These are phyloP conservation scores for Poecilia latipinna DNA, from an alignment of 2,113 vertebrate genomes.

Conservation along the genomic window DNA sequence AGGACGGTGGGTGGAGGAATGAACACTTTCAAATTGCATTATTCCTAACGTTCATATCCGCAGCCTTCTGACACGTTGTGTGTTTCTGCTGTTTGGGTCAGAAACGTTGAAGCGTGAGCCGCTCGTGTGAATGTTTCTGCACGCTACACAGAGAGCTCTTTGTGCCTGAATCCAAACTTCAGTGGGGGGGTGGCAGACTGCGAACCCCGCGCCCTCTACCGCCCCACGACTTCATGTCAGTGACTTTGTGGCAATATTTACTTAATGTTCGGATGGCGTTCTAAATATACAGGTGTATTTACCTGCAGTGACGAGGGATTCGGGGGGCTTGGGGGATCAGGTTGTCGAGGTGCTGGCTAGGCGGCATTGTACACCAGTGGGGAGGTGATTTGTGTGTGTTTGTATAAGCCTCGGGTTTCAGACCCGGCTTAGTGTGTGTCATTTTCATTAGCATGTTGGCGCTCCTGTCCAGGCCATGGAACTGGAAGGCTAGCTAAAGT, in stretches of 20 bases:
- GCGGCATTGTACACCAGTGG: constrained; percentile 36
- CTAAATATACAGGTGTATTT: constrained; percentile 78
- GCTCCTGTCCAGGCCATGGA: constrained; percentile 40
- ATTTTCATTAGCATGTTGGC: constrained; percentile 68
- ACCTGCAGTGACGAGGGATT: constrained; percentile 45
- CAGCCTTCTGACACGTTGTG: constrained; percentile 23
- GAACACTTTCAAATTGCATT: constrained; percentile 37
- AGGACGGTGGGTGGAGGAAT: constrained; percentile 9
- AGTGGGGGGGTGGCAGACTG: constrained; percentile 23
- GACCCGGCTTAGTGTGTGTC: constrained; percentile 48
- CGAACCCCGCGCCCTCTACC: constrained; percentile 17
- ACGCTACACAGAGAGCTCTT: constrained; percentile 68
- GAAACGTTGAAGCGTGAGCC: neutral
- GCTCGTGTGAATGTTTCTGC: constrained; percentile 58
- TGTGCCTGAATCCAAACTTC: constrained; percentile 50
- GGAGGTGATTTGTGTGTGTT: constrained; percentile 69
- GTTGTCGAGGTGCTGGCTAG: constrained; percentile 27
- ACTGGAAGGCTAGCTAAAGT: constrained; percentile 58
- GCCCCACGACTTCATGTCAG: constrained; percentile 63
- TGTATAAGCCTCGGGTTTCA: constrained; percentile 68
- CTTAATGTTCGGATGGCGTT: constrained; percentile 66
- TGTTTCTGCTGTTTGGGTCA: constrained; percentile 14
- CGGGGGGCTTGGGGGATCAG: neutral
- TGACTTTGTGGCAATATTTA: constrained; percentile 67
- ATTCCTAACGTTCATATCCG: constrained; percentile 21